Evolutionary conservation across 2,797 vertebrate species (phyloP), one percentile per base, ranked within the genome.

Genomic region (Cossypha heuglini): DNA sequence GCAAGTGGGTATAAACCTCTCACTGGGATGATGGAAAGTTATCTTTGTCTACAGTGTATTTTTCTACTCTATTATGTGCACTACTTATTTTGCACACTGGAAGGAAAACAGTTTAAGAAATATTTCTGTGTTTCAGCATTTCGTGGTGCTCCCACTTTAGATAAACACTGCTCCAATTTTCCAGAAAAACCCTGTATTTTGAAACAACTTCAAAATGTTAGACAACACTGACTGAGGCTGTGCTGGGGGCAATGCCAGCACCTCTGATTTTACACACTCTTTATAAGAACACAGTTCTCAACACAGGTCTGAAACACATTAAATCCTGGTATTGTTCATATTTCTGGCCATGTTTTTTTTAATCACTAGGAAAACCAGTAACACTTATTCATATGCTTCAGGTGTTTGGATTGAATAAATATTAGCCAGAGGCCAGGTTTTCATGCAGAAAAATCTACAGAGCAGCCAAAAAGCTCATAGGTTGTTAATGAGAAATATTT

Each of bases 401-500:
- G 49, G 24, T n/a, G 12, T 43, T 86, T 68, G 61, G 38, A 71
- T 54, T 11, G 26, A 93, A 42, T 63, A 57, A 83, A 38, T 42
- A 22, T 6, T 21, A 81, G 31, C 51, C 35, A 71, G 52, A 91
- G 51, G 43, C n/a, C 72, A 90, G 75, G 17, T 72, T 61, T 29
- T 64, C 67, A 67, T 45, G 40, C 9, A 71, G 42, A 69, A 86
- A 94, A 59, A 49, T 21, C 31, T 72, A 35, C 49, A 63, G 46
- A 5, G 35, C 35, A 69, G 63, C 33, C 74, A 43, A 81, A 63
- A 67, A 89, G 62, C 45, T 62, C 42, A 74, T 4, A 71, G 21
- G n/a, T 45, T 91, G 43, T 49, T 94, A 85, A 88, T 72, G 61
- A 93, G 76, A 84, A 95, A 69, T 25, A 78, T 38, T 96, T 91